A percentile compares a stretch with the other conserved stretches of the same genome.
Conservation (phyloP, 2,797 vertebrate genomes). For the Rousettus madagascariensis region DNA sequence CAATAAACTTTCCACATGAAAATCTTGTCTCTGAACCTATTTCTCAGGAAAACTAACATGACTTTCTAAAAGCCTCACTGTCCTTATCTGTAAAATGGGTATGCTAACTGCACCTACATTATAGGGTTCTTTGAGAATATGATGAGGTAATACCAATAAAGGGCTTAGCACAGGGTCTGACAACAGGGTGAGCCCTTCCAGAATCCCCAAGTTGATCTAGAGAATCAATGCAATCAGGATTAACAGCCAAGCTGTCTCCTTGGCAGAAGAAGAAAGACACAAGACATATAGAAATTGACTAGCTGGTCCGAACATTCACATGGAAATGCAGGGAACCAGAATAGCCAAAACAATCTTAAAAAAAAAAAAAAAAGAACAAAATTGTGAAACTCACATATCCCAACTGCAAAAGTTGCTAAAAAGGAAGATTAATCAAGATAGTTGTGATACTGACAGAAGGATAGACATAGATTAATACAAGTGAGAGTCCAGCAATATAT, state of each 20-base stretch:
- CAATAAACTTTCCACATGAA: not conserved
- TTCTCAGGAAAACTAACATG: not conserved
- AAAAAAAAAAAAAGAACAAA: not conserved
- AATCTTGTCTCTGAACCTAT: not conserved
- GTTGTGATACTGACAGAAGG: not conserved
- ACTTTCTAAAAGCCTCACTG: not conserved
- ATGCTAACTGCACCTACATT: not conserved
- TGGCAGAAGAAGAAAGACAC: not conserved
- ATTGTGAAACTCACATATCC: not conserved
- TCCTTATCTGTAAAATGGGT: not conserved
- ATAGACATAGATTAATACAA: not conserved
- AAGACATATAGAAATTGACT: not conserved
- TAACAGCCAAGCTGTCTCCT: not conserved
- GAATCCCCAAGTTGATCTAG: not conserved
- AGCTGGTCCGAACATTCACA: not conserved
- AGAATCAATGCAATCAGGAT: not conserved
- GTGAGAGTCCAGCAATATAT: not conserved
- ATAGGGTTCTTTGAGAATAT: not conserved
- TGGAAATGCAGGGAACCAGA: not conserved
- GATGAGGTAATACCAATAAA: not conserved
- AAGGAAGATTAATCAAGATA: not conserved
- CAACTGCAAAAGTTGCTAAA: not conserved
- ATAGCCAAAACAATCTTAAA: not conserved
- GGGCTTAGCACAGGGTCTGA: not conserved
- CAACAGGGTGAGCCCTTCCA: not conserved